Conservation (phyloP, 2,888 invertebrate species). For the Nephrocerus scutellatus region DNA sequence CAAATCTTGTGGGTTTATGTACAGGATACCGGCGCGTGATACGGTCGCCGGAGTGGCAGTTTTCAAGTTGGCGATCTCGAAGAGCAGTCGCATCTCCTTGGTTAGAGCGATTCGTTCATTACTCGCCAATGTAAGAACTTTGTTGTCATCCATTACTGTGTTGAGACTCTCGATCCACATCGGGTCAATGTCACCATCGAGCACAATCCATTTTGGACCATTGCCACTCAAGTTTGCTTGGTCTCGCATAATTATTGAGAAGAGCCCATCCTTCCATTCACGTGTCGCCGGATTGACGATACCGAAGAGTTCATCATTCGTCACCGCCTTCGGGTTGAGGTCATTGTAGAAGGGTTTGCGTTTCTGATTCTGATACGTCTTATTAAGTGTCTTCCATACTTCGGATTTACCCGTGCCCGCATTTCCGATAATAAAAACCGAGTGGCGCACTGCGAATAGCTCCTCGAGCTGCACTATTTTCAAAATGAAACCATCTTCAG, state of each 20-base stretch:
- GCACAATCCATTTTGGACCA: constrained; percentile 88
- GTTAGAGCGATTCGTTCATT: constrained; percentile 91
- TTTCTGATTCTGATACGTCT: constrained; percentile 75
- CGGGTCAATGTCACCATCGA: constrained; percentile 94
- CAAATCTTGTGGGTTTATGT: constrained; percentile 87
- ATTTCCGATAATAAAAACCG: constrained; percentile 79
- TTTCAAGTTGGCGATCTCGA: constrained; percentile 83
- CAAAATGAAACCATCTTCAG: constrained; percentile 81
- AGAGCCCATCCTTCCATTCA: constrained; percentile 88
- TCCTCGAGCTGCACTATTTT: constrained; percentile 89
- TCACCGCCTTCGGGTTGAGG: constrained; percentile 93
- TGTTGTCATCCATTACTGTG: constrained; percentile 96
- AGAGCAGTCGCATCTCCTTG: constrained; percentile 81
- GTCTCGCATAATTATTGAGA: constrained; percentile 89
- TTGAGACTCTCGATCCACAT: constrained; percentile 98
- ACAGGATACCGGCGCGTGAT: constrained; percentile 88
- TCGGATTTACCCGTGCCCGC: constrained; percentile 89
- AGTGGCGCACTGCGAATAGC: constrained; percentile 86
- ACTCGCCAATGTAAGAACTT: constrained; percentile 84
- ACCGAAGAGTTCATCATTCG: constrained; percentile 91
- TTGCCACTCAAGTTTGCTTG: constrained; percentile 82
- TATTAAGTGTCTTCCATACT: constrained; percentile 85
- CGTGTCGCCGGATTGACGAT: constrained; percentile 88
- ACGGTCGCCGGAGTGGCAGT: constrained; percentile 95
- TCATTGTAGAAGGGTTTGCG: constrained; percentile 79